Percentiles rank a stretch among this genome's conserved stretches.
These are phyloP conservation scores for Parapristionchus giblindavisi DNA, from an alignment of 2,888 invertebrate species.

Conservation along the genomic window DNA sequence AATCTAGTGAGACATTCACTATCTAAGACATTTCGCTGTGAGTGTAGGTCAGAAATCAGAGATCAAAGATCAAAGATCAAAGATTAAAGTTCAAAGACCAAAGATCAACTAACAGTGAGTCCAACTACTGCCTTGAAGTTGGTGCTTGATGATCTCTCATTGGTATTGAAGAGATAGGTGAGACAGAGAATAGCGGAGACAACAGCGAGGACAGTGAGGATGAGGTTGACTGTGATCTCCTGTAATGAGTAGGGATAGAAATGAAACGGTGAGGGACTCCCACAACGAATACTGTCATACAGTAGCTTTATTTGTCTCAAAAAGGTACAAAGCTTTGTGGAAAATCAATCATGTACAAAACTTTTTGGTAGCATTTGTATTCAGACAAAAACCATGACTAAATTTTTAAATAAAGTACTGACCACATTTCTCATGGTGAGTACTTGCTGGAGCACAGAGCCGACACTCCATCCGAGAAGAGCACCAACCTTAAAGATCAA, in stretches of 20 bases:
- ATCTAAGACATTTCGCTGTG: too few relatives aligned
- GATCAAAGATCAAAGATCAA: too few relatives aligned
- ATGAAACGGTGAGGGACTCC: background rate
- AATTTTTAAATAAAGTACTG: too few relatives aligned
- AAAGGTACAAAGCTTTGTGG: too few relatives aligned
- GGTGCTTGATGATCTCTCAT: background rate
- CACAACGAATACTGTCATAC: too few relatives aligned
- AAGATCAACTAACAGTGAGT: background rate
- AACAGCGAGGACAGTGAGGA: conserved; percentile 26
- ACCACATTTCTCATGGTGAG: conserved; percentile 40
- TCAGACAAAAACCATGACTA: too few relatives aligned
- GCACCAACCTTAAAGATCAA: conserved; percentile 12
- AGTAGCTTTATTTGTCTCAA: too few relatives aligned
- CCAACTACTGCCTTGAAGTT: background rate
- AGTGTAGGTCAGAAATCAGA: too few relatives aligned
- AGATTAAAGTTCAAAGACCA: too few relatives aligned
- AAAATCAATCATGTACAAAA: too few relatives aligned
- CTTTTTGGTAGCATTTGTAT: too few relatives aligned
- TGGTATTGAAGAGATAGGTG: background rate
- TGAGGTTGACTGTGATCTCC: conserved; percentile 37
- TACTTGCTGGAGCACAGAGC: conserved; percentile 40
- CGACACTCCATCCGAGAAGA: conserved; percentile 40
- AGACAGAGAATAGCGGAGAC: conserved; percentile 22
- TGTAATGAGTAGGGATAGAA: background rate
- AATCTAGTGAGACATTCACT: too few relatives aligned